Percentiles rank a stretch among this genome's conserved stretches.
These are phyloP conservation scores for Ptychadena robeensis DNA, from an alignment of 2,797 vertebrate genomes.

Conservation along the genomic window DNA sequence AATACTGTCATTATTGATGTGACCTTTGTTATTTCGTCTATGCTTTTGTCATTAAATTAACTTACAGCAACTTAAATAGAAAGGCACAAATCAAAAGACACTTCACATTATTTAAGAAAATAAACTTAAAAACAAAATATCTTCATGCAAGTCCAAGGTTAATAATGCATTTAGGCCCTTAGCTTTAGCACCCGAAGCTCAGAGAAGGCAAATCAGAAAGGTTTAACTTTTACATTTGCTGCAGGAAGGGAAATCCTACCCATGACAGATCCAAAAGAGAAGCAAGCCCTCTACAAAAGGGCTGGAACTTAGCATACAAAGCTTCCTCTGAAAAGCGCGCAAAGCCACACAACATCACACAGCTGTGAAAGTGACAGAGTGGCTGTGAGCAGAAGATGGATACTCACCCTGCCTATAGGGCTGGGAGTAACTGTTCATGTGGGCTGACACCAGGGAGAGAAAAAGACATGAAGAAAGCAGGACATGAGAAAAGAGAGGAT, in stretches of 20 bases:
- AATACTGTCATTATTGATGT: too few species aligned
- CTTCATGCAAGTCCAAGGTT: neutral
- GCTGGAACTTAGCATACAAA: neutral
- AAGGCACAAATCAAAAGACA: too few species aligned
- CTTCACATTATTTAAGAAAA: too few species aligned
- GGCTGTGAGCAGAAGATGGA: constrained; percentile 55
- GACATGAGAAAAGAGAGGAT: constrained; percentile 19
- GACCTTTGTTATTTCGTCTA: too few species aligned
- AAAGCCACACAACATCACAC: constrained; percentile 10
- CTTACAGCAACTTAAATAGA: too few species aligned
- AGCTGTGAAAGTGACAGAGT: constrained; percentile 12
- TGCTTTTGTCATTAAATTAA: too few species aligned
- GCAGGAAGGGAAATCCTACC: neutral
- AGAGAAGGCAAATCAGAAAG: too few species aligned
- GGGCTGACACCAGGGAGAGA: constrained; percentile 60
- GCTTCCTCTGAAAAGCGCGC: neutral
- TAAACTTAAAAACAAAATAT: neutral
- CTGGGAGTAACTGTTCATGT: constrained; percentile 67
- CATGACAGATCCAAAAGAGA: neutral
- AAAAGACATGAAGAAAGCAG: constrained; percentile 34
- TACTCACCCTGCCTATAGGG: constrained; percentile 70
- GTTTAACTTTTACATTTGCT: too few species aligned
- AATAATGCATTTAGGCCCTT: neutral
- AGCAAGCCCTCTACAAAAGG: neutral
- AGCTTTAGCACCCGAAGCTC: neutral